Conservation (phyloP, 1,140 invertebrate genomes). For the Leptopilina boulardi region DNA sequence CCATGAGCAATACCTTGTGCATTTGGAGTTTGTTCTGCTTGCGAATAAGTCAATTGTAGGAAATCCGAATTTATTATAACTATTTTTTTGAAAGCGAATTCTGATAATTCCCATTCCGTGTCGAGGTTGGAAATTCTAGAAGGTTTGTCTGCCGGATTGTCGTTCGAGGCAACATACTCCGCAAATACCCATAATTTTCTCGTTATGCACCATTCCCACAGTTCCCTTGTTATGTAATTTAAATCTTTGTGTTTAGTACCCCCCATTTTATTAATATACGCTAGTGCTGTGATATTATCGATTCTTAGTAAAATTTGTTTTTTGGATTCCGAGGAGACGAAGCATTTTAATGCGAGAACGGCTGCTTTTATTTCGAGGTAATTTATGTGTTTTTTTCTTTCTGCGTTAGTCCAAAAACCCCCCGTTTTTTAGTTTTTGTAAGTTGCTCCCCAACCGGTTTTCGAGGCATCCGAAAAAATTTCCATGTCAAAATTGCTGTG, state of each 20-base stretch:
- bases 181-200: slow-evolving; percentile 35
- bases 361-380: not conserved
- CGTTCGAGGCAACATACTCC: slow-evolving; percentile 45
- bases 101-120: slow-evolving; percentile 45
- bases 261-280: slow-evolving; percentile 58
- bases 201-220: slow-evolving; percentile 54
- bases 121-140: slow-evolving; percentile 51
- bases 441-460: not conserved
- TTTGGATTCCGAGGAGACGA: not conserved
- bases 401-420: not conserved
- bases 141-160: slow-evolving; percentile 55
- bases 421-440: not conserved
- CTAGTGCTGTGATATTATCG: slow-evolving; percentile 56
- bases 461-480: not conserved
- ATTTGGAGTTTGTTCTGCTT: slow-evolving; percentile 50
- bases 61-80: slow-evolving; percentile 49
- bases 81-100: slow-evolving; percentile 39
- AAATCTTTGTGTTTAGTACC: slow-evolving; percentile 42
- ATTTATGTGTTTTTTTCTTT: not conserved
- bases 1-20: slow-evolving; percentile 53
- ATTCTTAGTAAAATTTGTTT: slow-evolving; percentile 49
- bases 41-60: slow-evolving; percentile 58
- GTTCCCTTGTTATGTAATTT: slow-evolving; percentile 13
- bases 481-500: not conserved
- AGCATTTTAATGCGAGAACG: not conserved